Conservation (phyloP, 2,113 vertebrate genomes). For the Bagarius yarrelli region DNA sequence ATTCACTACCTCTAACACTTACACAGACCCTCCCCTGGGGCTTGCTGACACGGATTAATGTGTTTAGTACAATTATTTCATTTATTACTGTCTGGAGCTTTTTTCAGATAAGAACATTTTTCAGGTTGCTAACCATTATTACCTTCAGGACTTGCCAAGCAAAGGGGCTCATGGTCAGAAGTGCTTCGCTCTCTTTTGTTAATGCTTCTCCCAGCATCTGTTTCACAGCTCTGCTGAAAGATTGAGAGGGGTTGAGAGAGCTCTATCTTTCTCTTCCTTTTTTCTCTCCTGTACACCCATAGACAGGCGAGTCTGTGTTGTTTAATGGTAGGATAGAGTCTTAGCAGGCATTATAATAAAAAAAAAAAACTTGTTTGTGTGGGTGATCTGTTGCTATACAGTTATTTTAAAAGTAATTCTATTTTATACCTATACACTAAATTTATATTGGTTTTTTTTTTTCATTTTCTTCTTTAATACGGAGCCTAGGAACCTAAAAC, state of each 20-base stretch:
- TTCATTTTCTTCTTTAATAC: slow-evolving; percentile 26
- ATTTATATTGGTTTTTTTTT: background rate
- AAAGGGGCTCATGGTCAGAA: slow-evolving; percentile 49
- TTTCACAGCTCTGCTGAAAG: slow-evolving; percentile 52
- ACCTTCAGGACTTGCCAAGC: slow-evolving; percentile 57
- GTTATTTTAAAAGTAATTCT: background rate
- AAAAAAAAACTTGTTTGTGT: background rate
- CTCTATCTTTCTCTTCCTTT: slow-evolving; percentile 47
- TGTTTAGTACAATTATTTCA: slow-evolving; percentile 64
- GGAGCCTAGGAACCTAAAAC: slow-evolving; percentile 46
- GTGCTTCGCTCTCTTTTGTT: slow-evolving; percentile 53
- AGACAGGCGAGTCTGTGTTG: slow-evolving; percentile 6
- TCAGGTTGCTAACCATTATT: slow-evolving; percentile 64
- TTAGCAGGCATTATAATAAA: background rate
- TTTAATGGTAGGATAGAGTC: slow-evolving; percentile 14
- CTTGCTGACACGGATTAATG: slow-evolving; percentile 60
- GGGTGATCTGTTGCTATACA: background rate
- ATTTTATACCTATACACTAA: background rate
- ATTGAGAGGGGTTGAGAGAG: slow-evolving; percentile 47
- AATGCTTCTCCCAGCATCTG: slow-evolving; percentile 55
- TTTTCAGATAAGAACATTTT: slow-evolving; percentile 63
- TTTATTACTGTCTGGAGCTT: slow-evolving; percentile 63
- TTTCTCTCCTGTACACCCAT: background rate
- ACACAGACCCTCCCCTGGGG: slow-evolving; percentile 48
- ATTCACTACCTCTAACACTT: slow-evolving; percentile 56